phyloP scores from a whole-genome alignment of 2,797 vertebrate genomes.

The Enteromius unitaeniatus region DNA sequence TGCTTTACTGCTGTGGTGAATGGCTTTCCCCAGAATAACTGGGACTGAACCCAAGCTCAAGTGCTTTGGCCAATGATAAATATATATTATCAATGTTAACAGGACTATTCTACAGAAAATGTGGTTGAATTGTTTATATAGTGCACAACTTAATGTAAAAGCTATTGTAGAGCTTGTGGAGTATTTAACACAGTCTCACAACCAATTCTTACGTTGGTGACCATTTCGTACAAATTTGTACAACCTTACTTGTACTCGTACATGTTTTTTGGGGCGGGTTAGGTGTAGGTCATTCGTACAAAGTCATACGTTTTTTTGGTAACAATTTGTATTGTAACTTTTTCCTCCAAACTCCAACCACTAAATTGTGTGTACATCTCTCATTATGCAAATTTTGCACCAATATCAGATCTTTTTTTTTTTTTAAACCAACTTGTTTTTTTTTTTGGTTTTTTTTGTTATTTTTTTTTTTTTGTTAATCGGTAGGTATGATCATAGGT shows the following conservation, averaged over 20 bases:
- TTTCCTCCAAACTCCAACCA: not conserved
- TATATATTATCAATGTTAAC: slow-evolving; percentile 43
- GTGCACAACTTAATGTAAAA: not conserved
- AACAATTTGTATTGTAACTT: no score
- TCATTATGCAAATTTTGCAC: not conserved
- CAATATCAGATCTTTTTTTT: not conserved
- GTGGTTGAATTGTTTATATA: slow-evolving; percentile 38
- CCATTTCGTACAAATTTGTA: no score
- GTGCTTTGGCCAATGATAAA: slow-evolving; percentile 36
- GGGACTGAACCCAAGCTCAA: slow-evolving; percentile 26
- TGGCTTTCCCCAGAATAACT: slow-evolving; percentile 50
- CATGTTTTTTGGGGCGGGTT: no score
- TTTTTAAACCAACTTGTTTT: not conserved
- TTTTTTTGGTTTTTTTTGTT: not conserved
- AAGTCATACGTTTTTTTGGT: no score
- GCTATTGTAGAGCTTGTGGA: not conserved
- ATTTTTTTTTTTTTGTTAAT: not conserved
- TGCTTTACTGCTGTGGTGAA: slow-evolving; percentile 38
- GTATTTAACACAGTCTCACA: not conserved
- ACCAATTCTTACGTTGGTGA: not conserved
- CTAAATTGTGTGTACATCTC: not conserved
- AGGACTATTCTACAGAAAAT: slow-evolving; percentile 38
- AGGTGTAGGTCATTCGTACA: no score
- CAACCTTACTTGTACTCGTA: no score
- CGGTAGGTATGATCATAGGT: no score